Evolutionary conservation across 2,888 invertebrate species (phyloP).

Genomic region (Caenorhabditis wallacei): DNA sequence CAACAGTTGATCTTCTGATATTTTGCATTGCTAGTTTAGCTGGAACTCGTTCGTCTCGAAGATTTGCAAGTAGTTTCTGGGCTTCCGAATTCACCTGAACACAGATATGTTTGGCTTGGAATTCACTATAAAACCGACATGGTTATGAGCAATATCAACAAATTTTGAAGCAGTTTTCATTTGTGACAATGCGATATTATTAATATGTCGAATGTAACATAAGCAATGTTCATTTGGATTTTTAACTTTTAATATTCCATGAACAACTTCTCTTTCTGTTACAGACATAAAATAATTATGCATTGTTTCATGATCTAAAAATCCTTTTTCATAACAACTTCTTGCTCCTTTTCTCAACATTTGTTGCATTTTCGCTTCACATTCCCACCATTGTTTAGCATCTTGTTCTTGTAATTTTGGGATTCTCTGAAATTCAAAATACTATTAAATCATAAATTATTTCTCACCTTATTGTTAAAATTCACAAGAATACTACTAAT

Average conservation of each 20-base stretch:
- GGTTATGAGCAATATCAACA: conserved; percentile 90
- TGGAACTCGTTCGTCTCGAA: conserved; percentile 93
- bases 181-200: conserved; percentile 97
- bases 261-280: conserved; percentile 97
- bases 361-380: conserved; percentile 95
- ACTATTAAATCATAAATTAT: not conserved
- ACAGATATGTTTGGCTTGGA: conserved; percentile 67
- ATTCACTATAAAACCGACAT: conserved; percentile 55
- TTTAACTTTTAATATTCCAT: conserved; percentile 93
- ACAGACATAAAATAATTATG: conserved; percentile 99
- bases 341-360: conserved; percentile 92
- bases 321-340: conserved; percentile 90
- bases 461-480: conserved; percentile 94
- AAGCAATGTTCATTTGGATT: conserved; percentile 94
- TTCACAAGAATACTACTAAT: conserved; percentile 97
- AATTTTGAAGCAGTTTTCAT: conserved; percentile 95
- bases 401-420: conserved; percentile 97
- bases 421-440: conserved; percentile 87
- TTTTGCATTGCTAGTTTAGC: conserved; percentile 93
- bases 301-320: conserved; percentile 93
- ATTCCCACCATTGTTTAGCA: conserved; percentile 98
- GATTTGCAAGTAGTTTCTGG: conserved; percentile 90
- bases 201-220: conserved; percentile 92
- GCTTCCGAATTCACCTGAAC: conserved; percentile 95
- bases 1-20: conserved; percentile 93